phyloP scores from a whole-genome alignment of 2,113 vertebrate species.

The Hymenochirus boettgeri region DNA sequence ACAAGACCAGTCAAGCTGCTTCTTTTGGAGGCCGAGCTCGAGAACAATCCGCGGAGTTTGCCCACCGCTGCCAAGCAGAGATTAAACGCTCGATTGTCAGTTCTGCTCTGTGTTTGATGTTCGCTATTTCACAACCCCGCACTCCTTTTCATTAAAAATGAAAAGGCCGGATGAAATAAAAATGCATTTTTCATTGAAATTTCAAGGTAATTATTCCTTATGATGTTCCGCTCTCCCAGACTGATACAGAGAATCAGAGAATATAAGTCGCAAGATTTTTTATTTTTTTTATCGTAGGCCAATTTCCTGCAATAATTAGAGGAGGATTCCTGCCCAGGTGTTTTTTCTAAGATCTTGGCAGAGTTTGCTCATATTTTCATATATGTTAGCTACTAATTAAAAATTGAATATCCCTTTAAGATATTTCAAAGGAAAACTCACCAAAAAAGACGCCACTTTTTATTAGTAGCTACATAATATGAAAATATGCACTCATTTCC shows the following conservation, averaged over 20 bases:
- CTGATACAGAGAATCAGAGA: background rate
- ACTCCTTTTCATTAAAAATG: conserved; percentile 64
- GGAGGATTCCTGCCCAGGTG: background rate
- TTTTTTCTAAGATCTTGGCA: background rate
- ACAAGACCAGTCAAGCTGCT: conserved; percentile 5
- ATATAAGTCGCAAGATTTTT: background rate
- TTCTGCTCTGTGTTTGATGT: conserved; percentile 57
- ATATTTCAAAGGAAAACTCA: too few species aligned
- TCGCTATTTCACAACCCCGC: conserved; percentile 53
- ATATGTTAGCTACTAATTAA: background rate
- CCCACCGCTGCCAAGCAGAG: conserved; percentile 51
- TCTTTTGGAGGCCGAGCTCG: background rate
- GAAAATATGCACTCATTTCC: too few species aligned
- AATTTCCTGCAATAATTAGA: conserved; percentile 31
- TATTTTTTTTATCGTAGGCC: background rate
- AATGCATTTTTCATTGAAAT: conserved; percentile 53
- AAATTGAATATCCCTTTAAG: too few species aligned
- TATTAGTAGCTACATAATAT: too few species aligned
- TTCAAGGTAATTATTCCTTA: conserved; percentile 65
- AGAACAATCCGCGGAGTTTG: conserved; percentile 2
- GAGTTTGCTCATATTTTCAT: background rate
- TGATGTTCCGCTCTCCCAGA: conserved; percentile 21
- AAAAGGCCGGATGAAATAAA: conserved; percentile 54
- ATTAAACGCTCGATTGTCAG: conserved; percentile 62
- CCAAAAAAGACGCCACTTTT: too few species aligned